Percentiles rank a stretch among this genome's conserved stretches.
phyloP scores from a whole-genome alignment of 2,113 vertebrate genomes.

The Hucho hucho region DNA sequence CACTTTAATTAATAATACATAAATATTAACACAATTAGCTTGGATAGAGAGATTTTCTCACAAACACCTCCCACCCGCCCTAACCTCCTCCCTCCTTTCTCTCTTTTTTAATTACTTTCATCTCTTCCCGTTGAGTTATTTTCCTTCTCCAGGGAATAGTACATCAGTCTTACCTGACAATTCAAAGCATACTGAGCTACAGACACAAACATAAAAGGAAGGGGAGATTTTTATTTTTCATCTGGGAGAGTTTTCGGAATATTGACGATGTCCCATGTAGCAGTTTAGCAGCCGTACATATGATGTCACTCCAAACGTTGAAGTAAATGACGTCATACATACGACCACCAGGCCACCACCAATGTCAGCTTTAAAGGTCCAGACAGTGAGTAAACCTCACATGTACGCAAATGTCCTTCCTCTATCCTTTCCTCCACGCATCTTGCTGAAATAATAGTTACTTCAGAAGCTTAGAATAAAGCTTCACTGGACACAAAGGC shows the following conservation, averaged over 20 bases:
- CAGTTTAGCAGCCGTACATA: conserved; percentile 97
- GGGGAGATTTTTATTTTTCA: background rate
- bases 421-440: background rate
- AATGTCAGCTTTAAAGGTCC: conserved; percentile 52
- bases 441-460: background rate
- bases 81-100: background rate
- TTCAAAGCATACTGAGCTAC: background rate
- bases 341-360: conserved; percentile 94
- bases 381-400: conserved; percentile 24
- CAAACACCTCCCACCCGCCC: conserved; percentile 8
- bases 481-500: background rate
- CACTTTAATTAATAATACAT: conserved; percentile 43
- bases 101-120: background rate
- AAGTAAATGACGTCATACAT: conserved; percentile 97
- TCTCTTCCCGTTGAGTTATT: background rate
- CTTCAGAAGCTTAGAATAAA: background rate
- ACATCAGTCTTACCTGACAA: conserved; percentile 49
- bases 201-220: background rate
- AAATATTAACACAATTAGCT: conserved; percentile 23
- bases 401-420: background rate
- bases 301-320: conserved; percentile 95
- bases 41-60: conserved; percentile 27
- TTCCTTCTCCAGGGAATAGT: conserved; percentile 9
- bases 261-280: conserved; percentile 83
- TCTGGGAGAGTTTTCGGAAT: conserved; percentile 29